Evolutionary conservation across 2,113 vertebrate species (phyloP).

Genomic region (Melanostigma gelatinosum): DNA sequence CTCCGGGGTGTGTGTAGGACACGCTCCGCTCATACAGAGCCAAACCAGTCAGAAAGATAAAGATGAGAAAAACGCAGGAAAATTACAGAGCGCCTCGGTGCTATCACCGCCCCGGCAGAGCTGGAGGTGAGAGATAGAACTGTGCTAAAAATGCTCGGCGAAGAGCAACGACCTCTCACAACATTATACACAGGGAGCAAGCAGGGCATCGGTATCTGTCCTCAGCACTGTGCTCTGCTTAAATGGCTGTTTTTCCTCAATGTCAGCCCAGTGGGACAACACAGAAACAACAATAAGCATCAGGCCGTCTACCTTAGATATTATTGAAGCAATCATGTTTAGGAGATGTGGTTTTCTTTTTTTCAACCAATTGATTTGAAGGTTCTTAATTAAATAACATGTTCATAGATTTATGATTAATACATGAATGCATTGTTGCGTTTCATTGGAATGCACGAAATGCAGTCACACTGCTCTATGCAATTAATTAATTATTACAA

Average conservation of each 20-base stretch:
- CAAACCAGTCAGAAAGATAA: slow-evolving; percentile 61
- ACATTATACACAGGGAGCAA: slow-evolving; percentile 45
- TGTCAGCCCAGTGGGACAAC: slow-evolving; percentile 45
- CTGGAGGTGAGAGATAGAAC: slow-evolving; percentile 73
- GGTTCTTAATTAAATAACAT: not conserved
- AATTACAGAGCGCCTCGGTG: slow-evolving; percentile 63
- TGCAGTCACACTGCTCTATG: not conserved
- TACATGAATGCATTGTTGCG: not conserved
- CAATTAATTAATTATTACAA: no score
- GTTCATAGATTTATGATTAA: not conserved
- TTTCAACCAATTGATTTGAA: not conserved
- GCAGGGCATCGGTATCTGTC: slow-evolving; percentile 66
- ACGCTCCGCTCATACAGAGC: slow-evolving; percentile 49
- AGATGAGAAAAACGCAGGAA: slow-evolving; percentile 69
- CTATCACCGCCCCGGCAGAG: slow-evolving; percentile 63
- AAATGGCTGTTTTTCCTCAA: slow-evolving; percentile 55
- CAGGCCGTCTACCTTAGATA: not conserved
- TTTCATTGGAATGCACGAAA: not conserved
- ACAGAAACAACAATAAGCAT: slow-evolving; percentile 17
- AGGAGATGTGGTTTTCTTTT: not conserved
- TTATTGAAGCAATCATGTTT: slow-evolving; percentile 1
- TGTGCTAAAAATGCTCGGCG: slow-evolving; percentile 49
- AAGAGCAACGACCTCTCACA: slow-evolving; percentile 66
- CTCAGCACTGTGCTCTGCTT: slow-evolving; percentile 24
- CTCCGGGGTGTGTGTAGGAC: slow-evolving; percentile 61